Conservation (phyloP, 2,888 invertebrate genomes). For the Matsumyia berberina region DNA sequence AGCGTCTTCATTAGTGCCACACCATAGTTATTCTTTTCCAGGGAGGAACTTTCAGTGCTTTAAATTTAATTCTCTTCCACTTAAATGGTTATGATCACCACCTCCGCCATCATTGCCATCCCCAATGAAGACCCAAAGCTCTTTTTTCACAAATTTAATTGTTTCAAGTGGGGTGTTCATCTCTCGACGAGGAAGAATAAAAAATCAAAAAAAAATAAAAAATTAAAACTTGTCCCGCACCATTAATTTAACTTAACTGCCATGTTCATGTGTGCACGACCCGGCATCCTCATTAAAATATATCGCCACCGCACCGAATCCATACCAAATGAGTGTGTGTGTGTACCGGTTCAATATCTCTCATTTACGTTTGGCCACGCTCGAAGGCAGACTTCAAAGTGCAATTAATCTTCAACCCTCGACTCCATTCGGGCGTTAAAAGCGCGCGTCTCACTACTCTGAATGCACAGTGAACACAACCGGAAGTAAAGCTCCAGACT, state of each 20-base stretch:
- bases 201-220: no score
- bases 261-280: slow-evolving; percentile 22
- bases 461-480: slow-evolving; percentile 21
- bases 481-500: slow-evolving; percentile 27
- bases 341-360: background rate
- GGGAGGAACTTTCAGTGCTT: background rate
- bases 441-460: slow-evolving; percentile 20
- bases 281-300: slow-evolving; percentile 30
- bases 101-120: background rate
- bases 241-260: slow-evolving; percentile 42
- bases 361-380: slow-evolving; percentile 3
- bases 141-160: slow-evolving; percentile 18
- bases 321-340: background rate
- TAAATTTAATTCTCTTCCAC: slow-evolving; percentile 1
- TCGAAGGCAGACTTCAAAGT: slow-evolving; percentile 44
- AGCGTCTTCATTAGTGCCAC: slow-evolving; percentile 7
- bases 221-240: no score
- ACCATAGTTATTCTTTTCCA: background rate
- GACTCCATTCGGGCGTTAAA: slow-evolving; percentile 57
- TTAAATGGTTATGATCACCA: background rate
- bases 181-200: background rate
- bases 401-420: slow-evolving; percentile 67
- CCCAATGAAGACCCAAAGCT: background rate
- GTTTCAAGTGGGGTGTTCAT: slow-evolving; percentile 2
- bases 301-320: slow-evolving; percentile 1